Base-by-base conservation (phyloP, 1,140 invertebrate species). In the Drosophila sechellia region DNA sequence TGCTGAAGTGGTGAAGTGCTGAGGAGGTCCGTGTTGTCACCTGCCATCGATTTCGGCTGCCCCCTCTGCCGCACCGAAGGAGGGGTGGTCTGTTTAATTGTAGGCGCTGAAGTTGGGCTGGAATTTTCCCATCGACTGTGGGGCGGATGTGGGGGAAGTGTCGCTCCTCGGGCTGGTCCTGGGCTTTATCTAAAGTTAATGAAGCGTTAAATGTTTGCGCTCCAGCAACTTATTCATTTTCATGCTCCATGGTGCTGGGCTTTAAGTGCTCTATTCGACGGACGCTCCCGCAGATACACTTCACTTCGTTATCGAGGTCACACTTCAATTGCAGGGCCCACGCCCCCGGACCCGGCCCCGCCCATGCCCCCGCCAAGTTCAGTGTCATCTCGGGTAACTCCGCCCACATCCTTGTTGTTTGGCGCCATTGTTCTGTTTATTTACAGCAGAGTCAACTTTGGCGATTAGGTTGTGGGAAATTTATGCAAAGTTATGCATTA, bases 131-230 rank as follows among this genome's bases (percentile, higher is more conserved):
- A 39, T 54, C 27, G 39, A 12, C 8, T 22, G 3, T 34, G 11
- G 34, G 31, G 37, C 31, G 40, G 35, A 31, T 37, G 37, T 25
- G 27, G 58, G 25, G 54, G 20, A 22, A 22, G 20, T 22, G n/a
- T 4, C 13, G 34, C 39, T 22, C 13, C n/a, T 20, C 22, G 11
- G 74, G 49, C 60, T 86, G 74, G 50, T 68, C 43, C 72, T 80
- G 79, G 69, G 72, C 79, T 77, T 89, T 89, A 89, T 89, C 84
- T 89, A 69, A 80, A 90, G 84, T 89, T 89, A 89, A 89, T 89
- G 84, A 89, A 89, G 84, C 84, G 84, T 89, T 89, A 89, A 89
- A 89, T 89, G 84, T 89, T 89, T 89, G 84, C 84, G 79, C 84
- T 89, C 72, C 72, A 84, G 85, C 79, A 89, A 84, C 77, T 89